Evolutionary conservation across 64 coral and sea anemone species (phyloP), one percentile per base, ranked within the genome.

Genomic region (Stylophora pistillata): DNA sequence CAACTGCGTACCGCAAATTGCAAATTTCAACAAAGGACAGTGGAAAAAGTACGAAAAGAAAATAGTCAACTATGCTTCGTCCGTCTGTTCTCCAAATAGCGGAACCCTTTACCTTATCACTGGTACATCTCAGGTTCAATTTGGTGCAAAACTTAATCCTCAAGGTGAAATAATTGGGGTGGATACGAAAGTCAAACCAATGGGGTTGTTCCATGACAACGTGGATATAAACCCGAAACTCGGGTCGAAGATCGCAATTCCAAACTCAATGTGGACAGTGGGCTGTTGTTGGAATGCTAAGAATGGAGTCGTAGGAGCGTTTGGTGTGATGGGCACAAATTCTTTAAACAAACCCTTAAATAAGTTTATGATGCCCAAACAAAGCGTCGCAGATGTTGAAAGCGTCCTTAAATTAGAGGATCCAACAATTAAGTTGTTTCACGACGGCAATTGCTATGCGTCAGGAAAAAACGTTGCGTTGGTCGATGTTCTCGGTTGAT

Each of bases 181-280:
- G 37, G 37, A 47, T 47, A 47, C 3, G 37, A 4, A 13, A 13
- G 11, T 21, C 14, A 5, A 69, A 66, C 29, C 27, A 17, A 32
- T 68, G 13, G 13, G 31, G 28, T 84, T 30, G n/a, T 84, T 84
- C 65, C 65, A 20, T 70, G 21, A 1, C 27, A 20, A 70, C 23
- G 65, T 30, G 25, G 16, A 57, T 2, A 5, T 15, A 23, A 15
- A 30, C 3, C 37, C 3, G 7, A 70, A 70, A n/a, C n/a, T n/a
- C n/a, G n/a, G n/a, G n/a, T n/a, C n/a, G n/a, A n/a, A n/a, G 18
- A 84, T 84, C 31, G 80, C 23, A 16, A 84, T 84, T 21, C 80
- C 80, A 41, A 84, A 84, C 26, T 84, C 80, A 2, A 84, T 84
- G 80, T 84, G 80, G 80, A 84, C 80, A 0, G 80, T 60, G 37